A percentile compares a stretch with the other conserved stretches of the same genome.
These are phyloP conservation scores for Branchinecta lynchi DNA, from an alignment of 1,140 invertebrate species.

Conservation along the genomic window DNA sequence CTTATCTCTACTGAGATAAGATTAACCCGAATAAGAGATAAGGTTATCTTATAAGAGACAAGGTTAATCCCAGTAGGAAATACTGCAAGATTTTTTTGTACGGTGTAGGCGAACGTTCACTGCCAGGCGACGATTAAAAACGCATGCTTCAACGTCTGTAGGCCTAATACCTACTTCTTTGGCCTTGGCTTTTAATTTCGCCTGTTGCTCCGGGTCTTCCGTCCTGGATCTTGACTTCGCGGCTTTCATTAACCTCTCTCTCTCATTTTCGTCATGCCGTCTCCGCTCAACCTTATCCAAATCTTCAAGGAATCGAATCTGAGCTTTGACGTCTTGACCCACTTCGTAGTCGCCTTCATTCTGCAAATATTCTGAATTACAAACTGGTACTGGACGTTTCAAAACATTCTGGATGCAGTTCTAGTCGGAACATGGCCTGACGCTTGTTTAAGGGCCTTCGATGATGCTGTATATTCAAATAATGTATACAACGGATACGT, in stretches of 20 bases:
- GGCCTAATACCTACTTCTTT: conserved; percentile 47
- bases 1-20: too few species aligned
- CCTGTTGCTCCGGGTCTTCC: conserved; percentile 84
- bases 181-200: conserved; percentile 89
- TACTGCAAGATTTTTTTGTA: too few species aligned
- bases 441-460: too few species aligned
- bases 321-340: conserved; percentile 74
- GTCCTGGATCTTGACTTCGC: conserved; percentile 91
- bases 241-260: conserved; percentile 75
- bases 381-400: background rate
- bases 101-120: conserved; percentile 40
- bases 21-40: too few species aligned
- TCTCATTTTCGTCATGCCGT: conserved; percentile 80
- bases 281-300: conserved; percentile 84
- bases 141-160: too few species aligned
- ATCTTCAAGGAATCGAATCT: conserved; percentile 90
- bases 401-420: conserved; percentile 7
- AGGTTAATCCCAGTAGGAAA: too few species aligned
- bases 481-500: too few species aligned
- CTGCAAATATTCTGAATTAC: conserved; percentile 33
- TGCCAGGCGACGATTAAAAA: conserved; percentile 39
- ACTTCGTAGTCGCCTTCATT: conserved; percentile 72
- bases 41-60: too few species aligned
- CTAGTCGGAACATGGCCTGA: too few species aligned
- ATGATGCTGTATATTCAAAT: too few species aligned